Evolutionary conservation across 2,888 invertebrate genomes (phyloP).

Genomic region (Hydraecia micacea): DNA sequence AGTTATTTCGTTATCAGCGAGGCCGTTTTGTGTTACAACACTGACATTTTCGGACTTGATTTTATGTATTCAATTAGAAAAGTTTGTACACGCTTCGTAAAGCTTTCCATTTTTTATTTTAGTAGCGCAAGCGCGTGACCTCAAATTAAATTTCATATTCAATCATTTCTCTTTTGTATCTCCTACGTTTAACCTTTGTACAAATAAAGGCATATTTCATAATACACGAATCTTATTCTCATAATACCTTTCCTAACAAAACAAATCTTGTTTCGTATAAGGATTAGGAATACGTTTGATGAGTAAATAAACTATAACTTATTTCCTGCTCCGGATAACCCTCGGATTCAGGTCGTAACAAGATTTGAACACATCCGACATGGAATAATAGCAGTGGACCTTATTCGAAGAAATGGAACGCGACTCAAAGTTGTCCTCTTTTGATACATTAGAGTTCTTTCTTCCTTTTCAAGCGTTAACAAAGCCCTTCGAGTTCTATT

Average conservation of each 20-base stretch:
- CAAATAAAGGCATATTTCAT: slow-evolving; percentile 29
- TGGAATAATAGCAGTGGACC: slow-evolving; percentile 74
- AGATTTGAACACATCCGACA: slow-evolving; percentile 78
- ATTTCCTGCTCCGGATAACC: slow-evolving; percentile 71
- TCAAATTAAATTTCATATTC: slow-evolving; percentile 36
- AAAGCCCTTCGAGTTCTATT: slow-evolving; percentile 44
- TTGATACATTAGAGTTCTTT: slow-evolving; percentile 68
- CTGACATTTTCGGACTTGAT: slow-evolving; percentile 51
- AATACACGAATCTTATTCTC: slow-evolving; percentile 23
- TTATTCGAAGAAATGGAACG: slow-evolving; percentile 66
- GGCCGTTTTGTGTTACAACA: slow-evolving; percentile 55
- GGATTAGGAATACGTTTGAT: slow-evolving; percentile 67
- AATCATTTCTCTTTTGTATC: slow-evolving; percentile 33
- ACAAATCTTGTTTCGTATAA: slow-evolving; percentile 64
- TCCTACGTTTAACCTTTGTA: slow-evolving; percentile 18
- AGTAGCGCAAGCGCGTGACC: slow-evolving; percentile 22
- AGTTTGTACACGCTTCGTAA: slow-evolving; percentile 14
- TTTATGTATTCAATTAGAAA: slow-evolving; percentile 50
- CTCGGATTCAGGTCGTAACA: slow-evolving; percentile 74
- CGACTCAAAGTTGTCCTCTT: slow-evolving; percentile 64
- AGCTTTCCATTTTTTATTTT: slow-evolving; percentile 42
- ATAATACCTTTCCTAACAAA: slow-evolving; percentile 38
- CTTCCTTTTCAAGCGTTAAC: slow-evolving; percentile 56
- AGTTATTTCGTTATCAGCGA: slow-evolving; percentile 61
- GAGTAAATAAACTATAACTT: slow-evolving; percentile 74